These are phyloP conservation scores for Hyposmocoma kahamanoa DNA, from an alignment of 1,140 invertebrate species.

Conservation along the genomic window DNA sequence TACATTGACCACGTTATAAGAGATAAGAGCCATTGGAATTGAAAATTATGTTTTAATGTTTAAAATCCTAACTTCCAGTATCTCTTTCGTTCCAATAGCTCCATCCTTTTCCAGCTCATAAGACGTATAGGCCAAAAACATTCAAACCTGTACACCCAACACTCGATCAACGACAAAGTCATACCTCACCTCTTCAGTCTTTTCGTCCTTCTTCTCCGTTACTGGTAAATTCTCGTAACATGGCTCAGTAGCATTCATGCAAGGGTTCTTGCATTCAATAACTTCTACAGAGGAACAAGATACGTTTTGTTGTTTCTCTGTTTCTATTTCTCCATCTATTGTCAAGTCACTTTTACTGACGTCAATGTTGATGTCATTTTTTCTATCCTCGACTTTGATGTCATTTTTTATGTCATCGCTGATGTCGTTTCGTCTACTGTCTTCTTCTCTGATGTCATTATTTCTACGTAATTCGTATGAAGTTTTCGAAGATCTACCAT, in stretches of 20 bases:
- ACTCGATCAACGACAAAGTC: slow-evolving; percentile 80
- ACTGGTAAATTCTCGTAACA: slow-evolving; percentile 20
- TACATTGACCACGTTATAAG: too few species aligned
- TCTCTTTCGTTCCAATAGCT: too few species aligned
- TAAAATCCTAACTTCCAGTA: too few species aligned
- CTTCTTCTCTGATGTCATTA: slow-evolving; percentile 16
- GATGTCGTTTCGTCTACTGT: not conserved
- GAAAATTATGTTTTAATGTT: too few species aligned
- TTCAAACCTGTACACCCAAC: slow-evolving; percentile 79
- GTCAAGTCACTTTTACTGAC: too few species aligned
- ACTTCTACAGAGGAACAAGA: too few species aligned
- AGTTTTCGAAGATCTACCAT: slow-evolving; percentile 56
- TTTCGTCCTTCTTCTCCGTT: slow-evolving; percentile 6
- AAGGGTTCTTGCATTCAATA: slow-evolving; percentile 59
- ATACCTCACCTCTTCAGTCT: slow-evolving; percentile 75
- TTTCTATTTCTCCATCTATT: too few species aligned
- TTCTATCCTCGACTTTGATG: not conserved
- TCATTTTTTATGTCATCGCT: too few species aligned
- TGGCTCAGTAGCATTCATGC: slow-evolving; percentile 26
- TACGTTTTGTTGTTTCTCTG: too few species aligned
- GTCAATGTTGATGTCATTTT: not conserved
- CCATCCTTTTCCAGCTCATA: too few species aligned
- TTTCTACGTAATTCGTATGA: slow-evolving; percentile 52
- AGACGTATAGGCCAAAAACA: too few species aligned
- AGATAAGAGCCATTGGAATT: too few species aligned